Percentiles rank a stretch among this genome's conserved stretches.
Conservation (phyloP, 2,888 invertebrate species). For the Coelinius sp. region DNA sequence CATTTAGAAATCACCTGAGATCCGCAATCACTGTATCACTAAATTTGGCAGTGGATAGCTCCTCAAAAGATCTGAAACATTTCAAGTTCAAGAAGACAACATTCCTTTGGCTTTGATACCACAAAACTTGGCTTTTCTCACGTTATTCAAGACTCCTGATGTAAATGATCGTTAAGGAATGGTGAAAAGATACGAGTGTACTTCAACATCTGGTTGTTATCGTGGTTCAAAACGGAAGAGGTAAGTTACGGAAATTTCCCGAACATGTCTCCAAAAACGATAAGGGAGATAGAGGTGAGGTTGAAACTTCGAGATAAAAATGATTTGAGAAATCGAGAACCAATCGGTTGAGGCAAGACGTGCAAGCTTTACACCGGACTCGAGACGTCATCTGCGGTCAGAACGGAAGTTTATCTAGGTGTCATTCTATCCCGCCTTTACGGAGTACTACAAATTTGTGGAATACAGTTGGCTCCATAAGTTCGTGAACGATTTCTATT, state of each 20-base stretch:
- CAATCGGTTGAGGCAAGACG: background rate
- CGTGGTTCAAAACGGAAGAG: background rate
- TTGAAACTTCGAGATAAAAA: background rate
- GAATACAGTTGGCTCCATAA: no score
- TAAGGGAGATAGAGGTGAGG: conserved; percentile 7
- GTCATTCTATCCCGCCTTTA: background rate
- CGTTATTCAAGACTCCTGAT: background rate
- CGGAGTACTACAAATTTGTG: background rate
- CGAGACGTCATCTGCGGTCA: conserved; percentile 14
- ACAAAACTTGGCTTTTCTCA: conserved; percentile 1
- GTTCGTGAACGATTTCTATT: no score
- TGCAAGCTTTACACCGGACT: background rate
- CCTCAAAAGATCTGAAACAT: no score
- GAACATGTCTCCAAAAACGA: conserved; percentile 1
- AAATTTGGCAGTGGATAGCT: no score
- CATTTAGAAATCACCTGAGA: no score
- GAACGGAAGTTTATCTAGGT: conserved; percentile 18
- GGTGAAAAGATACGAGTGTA: background rate
- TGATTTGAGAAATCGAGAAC: conserved; percentile 2
- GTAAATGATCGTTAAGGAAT: conserved; percentile 2
- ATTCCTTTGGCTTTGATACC: conserved; percentile 1
- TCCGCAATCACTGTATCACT: no score
- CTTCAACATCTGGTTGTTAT: conserved; percentile 2
- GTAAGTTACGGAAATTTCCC: conserved; percentile 2
- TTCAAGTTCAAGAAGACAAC: background rate